Evolutionary conservation across 2,888 invertebrate species (phyloP).

Genomic region (Apoda limacodes): DNA sequence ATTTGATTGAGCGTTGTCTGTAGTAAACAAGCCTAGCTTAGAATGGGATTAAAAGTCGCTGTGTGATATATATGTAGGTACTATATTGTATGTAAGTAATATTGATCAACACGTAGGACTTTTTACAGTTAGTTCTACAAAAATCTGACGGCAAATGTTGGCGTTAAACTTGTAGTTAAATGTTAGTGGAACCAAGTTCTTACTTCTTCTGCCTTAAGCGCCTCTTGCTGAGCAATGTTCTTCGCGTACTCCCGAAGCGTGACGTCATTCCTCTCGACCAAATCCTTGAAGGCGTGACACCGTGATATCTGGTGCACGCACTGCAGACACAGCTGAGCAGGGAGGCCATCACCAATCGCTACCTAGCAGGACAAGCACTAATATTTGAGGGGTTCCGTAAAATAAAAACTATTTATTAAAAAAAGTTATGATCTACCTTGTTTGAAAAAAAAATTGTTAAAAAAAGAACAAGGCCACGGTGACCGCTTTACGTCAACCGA

Average conservation of each 20-base stretch:
- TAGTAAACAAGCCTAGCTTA: no score
- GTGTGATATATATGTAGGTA: no score
- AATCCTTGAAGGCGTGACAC: slow-evolving; percentile 73
- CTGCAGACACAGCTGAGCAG: slow-evolving; percentile 71
- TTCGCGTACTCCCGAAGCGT: slow-evolving; percentile 60
- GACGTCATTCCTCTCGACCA: slow-evolving; percentile 69
- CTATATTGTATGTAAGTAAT: no score
- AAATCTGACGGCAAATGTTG: no score
- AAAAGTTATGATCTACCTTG: not conserved
- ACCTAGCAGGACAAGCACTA: slow-evolving; percentile 46
- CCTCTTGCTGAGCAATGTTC: slow-evolving; percentile 33
- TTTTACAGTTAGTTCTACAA: no score
- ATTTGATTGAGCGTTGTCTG: no score
- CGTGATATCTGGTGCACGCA: slow-evolving; percentile 75
- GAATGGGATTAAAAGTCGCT: no score
- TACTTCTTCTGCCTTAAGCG: slow-evolving; percentile 32
- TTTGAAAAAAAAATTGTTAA: slow-evolving; percentile 1
- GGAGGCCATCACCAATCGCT: slow-evolving; percentile 70
- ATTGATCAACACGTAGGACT: no score
- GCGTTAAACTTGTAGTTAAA: no score
- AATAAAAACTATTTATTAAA: slow-evolving; percentile 8
- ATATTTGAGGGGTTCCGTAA: slow-evolving; percentile 1
- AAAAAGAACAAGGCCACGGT: no score
- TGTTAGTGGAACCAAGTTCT: no score
- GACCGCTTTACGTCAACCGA: no score